Evolutionary conservation across 1,140 invertebrate species (phyloP).

Genomic region (Ladona fulva): DNA sequence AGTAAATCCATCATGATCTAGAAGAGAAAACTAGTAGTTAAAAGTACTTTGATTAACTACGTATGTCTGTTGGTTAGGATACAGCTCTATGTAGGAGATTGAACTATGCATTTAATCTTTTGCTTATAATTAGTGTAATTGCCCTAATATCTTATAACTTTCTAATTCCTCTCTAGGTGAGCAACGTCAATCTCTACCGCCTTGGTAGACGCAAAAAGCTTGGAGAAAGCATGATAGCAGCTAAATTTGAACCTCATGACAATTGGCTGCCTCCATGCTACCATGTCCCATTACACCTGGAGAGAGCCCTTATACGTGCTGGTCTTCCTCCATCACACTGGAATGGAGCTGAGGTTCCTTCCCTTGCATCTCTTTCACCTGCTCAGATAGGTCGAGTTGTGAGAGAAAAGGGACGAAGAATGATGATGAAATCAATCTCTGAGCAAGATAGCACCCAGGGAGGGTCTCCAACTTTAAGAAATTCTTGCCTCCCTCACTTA

Average conservation of each 20-base stretch:
- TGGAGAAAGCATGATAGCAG: constrained; percentile 92
- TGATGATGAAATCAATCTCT: background rate
- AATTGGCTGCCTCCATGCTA: constrained; percentile 98
- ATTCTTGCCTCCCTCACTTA: background rate
- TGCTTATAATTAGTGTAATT: too few species aligned
- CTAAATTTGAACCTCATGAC: constrained; percentile 98
- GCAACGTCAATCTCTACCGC: constrained; percentile 89
- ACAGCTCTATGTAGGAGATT: too few species aligned
- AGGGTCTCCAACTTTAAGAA: background rate
- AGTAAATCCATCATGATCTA: too few species aligned
- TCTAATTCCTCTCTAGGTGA: constrained; percentile 50
- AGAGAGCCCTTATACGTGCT: constrained; percentile 67
- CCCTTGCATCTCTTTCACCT: constrained; percentile 47
- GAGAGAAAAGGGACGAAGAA: constrained; percentile 41
- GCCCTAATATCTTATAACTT: background rate
- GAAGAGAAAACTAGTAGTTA: too few species aligned
- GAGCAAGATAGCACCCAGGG: background rate
- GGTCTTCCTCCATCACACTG: constrained; percentile 61
- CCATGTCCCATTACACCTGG: constrained; percentile 69
- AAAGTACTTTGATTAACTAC: too few species aligned
- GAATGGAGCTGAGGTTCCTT: constrained; percentile 60
- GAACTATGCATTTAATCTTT: too few species aligned
- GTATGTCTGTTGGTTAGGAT: too few species aligned
- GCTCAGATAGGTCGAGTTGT: constrained; percentile 55
- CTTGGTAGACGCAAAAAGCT: constrained; percentile 82